Conservation (phyloP, 2,113 vertebrate species). For the Pomatostomus ruficeps region DNA sequence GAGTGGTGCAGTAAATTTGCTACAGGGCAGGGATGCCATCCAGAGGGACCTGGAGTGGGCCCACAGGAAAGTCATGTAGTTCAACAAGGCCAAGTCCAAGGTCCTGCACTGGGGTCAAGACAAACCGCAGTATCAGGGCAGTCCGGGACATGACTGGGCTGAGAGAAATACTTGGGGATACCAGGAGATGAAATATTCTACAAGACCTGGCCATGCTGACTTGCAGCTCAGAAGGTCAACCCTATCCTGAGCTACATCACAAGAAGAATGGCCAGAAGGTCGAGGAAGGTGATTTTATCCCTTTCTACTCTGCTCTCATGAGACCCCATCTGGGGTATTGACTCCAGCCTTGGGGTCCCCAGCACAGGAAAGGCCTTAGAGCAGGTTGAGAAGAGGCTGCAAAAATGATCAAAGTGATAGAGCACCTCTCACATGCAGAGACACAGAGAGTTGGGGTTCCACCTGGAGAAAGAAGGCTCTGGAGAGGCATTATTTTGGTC, state of each 20-base stretch:
- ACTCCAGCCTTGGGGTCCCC: too few relatives aligned
- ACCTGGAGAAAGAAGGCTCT: background rate
- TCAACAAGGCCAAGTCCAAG: background rate
- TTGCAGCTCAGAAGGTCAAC: background rate
- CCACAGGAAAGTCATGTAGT: background rate
- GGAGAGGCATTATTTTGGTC: background rate
- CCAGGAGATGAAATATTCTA: background rate
- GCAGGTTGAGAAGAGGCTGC: background rate
- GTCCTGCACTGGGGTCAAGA: accelerated
- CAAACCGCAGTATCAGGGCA: background rate
- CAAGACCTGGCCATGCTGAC: accelerated
- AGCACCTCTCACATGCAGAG: background rate
- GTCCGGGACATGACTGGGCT: accelerated
- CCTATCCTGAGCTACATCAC: accelerated
- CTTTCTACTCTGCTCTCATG: accelerated
- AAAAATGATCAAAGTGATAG: accelerated
- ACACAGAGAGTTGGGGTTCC: background rate
- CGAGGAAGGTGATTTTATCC: accelerated
- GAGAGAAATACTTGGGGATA: background rate
- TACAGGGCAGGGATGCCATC: background rate
- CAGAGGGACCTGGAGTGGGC: background rate
- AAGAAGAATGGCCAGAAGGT: background rate
- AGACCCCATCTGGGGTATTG: background rate
- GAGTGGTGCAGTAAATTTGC: background rate
- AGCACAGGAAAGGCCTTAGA: background rate